These are phyloP conservation scores for Keiferia lycopersicella DNA, from an alignment of 2,888 invertebrate genomes.

Conservation along the genomic window DNA sequence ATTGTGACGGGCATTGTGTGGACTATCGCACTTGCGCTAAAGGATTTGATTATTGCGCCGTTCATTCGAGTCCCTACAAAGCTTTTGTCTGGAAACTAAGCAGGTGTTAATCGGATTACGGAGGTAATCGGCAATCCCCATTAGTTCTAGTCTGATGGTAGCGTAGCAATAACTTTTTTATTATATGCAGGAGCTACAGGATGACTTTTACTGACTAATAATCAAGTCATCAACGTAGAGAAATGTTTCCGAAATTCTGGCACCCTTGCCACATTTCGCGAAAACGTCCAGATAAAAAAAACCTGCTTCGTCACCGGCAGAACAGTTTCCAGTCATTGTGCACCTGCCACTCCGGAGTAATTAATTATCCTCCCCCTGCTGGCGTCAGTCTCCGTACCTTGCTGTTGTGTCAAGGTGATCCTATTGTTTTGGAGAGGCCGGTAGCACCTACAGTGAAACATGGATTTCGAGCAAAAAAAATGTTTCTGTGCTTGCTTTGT, in stretches of 20 bases:
- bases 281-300: slow-evolving; percentile 45
- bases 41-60: slow-evolving; percentile 23
- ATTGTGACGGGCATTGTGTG: slow-evolving; percentile 45
- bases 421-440: slow-evolving; percentile 37
- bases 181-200: too few relatives aligned
- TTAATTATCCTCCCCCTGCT: slow-evolving; percentile 62
- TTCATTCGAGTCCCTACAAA: slow-evolving; percentile 10
- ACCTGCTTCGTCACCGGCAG: slow-evolving; percentile 62
- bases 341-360: slow-evolving; percentile 74
- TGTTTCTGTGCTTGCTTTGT: neutral
- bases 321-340: slow-evolving; percentile 66
- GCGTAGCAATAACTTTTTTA: neutral
- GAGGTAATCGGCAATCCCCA: neutral
- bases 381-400: slow-evolving; percentile 36
- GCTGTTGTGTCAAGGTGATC: slow-evolving; percentile 74
- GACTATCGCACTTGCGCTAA: slow-evolving; percentile 38
- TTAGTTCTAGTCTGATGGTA: slow-evolving; percentile 3
- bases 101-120: slow-evolving; percentile 6
- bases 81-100: slow-evolving; percentile 18
- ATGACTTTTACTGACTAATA: neutral
- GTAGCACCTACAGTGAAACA: neutral
- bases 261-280: neutral
- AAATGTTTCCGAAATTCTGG: neutral
- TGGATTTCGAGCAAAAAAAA: neutral
- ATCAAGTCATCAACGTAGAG: slow-evolving; percentile 7